phyloP scores from a whole-genome alignment of 1,140 invertebrate species.

The Pseudomyrmex pallidus region DNA sequence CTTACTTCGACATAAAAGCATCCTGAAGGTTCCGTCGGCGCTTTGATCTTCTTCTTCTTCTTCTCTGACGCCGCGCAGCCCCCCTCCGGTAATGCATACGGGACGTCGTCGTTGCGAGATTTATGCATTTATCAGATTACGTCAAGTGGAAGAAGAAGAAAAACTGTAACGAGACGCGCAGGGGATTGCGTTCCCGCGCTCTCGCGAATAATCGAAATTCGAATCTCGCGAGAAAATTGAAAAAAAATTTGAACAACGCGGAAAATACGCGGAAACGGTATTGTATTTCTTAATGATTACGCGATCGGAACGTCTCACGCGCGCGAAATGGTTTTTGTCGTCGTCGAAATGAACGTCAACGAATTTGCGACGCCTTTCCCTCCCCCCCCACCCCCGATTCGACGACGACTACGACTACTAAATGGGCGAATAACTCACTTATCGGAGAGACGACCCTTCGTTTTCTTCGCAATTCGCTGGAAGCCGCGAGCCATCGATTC shows the following conservation, averaged over 20 bases:
- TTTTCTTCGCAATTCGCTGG: slow-evolving; percentile 16
- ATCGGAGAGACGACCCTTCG: slow-evolving; percentile 22
- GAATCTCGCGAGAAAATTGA: not conserved
- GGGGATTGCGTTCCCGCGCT: not conserved
- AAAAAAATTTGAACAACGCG: no score
- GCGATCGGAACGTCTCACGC: not conserved
- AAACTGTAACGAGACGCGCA: not conserved
- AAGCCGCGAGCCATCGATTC: slow-evolving; percentile 27
- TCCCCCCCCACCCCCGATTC: no score
- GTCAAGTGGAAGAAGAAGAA: slow-evolving; percentile 4
- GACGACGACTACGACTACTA: slow-evolving; percentile 45
- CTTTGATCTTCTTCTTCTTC: slow-evolving; percentile 39
- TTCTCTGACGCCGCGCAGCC: not conserved
- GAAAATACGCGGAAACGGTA: not conserved
- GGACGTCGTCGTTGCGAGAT: slow-evolving; percentile 28
- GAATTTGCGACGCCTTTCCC: not conserved
- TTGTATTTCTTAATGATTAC: no score
- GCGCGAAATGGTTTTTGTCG: not conserved
- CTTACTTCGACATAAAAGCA: slow-evolving; percentile 40
- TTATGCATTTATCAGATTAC: slow-evolving; percentile 50
- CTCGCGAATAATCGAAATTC: no score
- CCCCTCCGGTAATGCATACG: slow-evolving; percentile 15
- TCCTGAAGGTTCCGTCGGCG: slow-evolving; percentile 23
- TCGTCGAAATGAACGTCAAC: not conserved
- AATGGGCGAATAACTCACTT: slow-evolving; percentile 53